A percentile compares a stretch with the other conserved stretches of the same genome.
Conservation (phyloP, 2,113 vertebrate genomes). For the Hystrix brachyura region DNA sequence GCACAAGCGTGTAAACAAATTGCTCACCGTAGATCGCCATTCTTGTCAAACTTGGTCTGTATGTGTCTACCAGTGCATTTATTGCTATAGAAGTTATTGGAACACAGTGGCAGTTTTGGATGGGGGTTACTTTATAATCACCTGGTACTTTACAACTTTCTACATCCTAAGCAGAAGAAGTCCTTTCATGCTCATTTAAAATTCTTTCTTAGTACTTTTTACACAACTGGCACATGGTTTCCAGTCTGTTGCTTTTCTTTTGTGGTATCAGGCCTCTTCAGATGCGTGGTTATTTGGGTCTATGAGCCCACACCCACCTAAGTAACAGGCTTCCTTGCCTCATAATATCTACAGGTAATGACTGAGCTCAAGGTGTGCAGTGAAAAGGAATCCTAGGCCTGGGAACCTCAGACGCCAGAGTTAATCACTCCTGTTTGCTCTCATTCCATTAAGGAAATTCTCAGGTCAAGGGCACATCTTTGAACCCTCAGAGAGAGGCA, state of each 20-base stretch:
- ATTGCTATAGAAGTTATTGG: neutral
- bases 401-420: neutral
- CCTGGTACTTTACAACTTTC: conserved; percentile 20
- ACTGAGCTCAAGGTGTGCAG: conserved; percentile 39
- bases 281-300: neutral
- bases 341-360: conserved; percentile 8
- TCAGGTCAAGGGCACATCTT: neutral
- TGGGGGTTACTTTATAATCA: neutral
- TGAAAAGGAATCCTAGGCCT: neutral
- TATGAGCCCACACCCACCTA: neutral
- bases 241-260: conserved; percentile 11
- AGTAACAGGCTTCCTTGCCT: neutral
- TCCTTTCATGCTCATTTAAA: conserved; percentile 52
- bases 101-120: neutral
- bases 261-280: conserved; percentile 25
- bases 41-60: conserved; percentile 27
- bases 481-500: conserved; percentile 14
- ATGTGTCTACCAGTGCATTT: neutral
- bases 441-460: neutral
- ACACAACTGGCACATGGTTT: neutral
- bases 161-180: conserved; percentile 39
- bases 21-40: neutral
- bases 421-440: neutral
- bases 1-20: neutral
- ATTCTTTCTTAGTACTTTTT: conserved; percentile 38